Evolutionary conservation across 1,140 invertebrate genomes (phyloP).

Genomic region (Stenopsyche tienmushanensis): DNA sequence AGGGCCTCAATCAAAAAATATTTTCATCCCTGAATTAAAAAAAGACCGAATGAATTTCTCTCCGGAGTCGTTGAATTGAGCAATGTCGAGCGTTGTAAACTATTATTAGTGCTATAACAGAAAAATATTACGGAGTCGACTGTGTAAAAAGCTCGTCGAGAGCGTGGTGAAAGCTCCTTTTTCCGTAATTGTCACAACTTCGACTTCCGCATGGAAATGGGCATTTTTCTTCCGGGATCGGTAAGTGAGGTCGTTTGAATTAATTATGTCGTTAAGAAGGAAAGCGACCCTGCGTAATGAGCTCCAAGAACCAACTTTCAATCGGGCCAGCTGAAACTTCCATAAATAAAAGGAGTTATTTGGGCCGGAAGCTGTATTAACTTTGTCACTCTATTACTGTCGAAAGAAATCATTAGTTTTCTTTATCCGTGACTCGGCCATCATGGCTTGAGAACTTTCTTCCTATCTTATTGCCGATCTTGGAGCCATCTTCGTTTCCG

Average conservation of each 20-base stretch:
- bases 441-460: not conserved
- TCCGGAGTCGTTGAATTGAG: no score
- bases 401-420: conserved; percentile 20
- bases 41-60: no score
- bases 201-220: not conserved
- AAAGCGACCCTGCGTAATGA: conserved; percentile 7
- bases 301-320: conserved; percentile 20
- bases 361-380: conserved; percentile 15
- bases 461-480: not conserved
- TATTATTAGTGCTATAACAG: no score
- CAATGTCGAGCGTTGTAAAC: no score
- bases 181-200: conserved; percentile 19
- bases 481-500: no score
- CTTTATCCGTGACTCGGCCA: conserved; percentile 6
- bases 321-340: conserved; percentile 1
- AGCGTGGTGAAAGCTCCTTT: no score
- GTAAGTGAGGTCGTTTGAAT: conserved; percentile 10
- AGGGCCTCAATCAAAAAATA: no score
- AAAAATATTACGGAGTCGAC: no score
- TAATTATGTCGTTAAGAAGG: conserved; percentile 31
- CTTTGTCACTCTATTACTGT: conserved; percentile 28
- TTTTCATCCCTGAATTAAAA: no score
- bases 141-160: not conserved
- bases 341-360: not conserved
- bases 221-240: conserved; percentile 15